Conservation (phyloP, 2,797 vertebrate species). For the Lutjanus campechanus region DNA sequence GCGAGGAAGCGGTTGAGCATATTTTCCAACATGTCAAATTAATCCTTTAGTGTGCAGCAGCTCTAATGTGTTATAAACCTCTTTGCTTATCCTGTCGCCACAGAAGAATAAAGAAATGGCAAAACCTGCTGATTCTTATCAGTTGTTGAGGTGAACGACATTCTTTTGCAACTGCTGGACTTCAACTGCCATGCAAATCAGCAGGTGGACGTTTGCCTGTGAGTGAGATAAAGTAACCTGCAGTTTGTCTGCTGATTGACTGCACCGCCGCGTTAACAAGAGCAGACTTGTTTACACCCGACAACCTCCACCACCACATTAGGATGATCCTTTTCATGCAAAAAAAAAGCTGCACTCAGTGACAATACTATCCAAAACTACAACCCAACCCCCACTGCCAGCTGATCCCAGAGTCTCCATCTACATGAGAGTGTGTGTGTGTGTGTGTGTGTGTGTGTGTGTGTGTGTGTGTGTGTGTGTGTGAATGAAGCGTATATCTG, state of each 20-base stretch:
- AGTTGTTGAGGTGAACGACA: slow-evolving; percentile 23
- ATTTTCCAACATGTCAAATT: background rate
- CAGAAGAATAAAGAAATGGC: slow-evolving; percentile 15
- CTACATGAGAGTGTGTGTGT: slow-evolving; percentile 41
- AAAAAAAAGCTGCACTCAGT: slow-evolving; percentile 55
- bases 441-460: slow-evolving; percentile 48
- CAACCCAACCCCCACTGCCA: slow-evolving; percentile 70
- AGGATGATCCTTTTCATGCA: slow-evolving; percentile 52
- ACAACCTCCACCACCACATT: slow-evolving; percentile 35
- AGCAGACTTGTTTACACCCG: slow-evolving; percentile 67
- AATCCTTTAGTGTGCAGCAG: background rate
- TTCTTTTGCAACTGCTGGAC: slow-evolving; percentile 59
- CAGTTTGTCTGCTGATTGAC: slow-evolving; percentile 20
- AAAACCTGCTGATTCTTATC: slow-evolving; percentile 47
- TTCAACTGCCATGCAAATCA: slow-evolving; percentile 80
- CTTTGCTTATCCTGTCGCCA: slow-evolving; percentile 14
- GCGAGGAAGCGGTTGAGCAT: background rate
- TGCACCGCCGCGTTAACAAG: slow-evolving; percentile 47
- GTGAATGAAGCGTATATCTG: slow-evolving; percentile 55
- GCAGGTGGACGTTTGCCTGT: slow-evolving; percentile 62
- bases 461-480: slow-evolving; percentile 57
- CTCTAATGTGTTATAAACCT: slow-evolving; percentile 1
- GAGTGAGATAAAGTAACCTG: slow-evolving; percentile 45
- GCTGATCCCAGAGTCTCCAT: slow-evolving; percentile 70
- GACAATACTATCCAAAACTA: slow-evolving; percentile 40